These are phyloP conservation scores for Tapera naevia DNA, from an alignment of 2,797 vertebrate species.

Conservation along the genomic window DNA sequence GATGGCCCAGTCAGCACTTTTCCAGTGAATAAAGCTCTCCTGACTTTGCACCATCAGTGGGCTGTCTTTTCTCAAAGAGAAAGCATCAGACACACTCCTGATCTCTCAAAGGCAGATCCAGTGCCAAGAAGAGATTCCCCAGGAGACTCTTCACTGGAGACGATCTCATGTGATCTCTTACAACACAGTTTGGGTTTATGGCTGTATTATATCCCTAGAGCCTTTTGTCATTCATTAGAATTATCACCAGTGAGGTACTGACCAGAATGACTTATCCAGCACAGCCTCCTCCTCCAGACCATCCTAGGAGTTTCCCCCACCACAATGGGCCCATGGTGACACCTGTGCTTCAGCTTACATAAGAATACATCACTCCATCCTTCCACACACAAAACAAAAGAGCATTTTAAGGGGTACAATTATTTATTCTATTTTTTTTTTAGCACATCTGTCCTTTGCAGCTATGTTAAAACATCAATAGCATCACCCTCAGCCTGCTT, in stretches of 20 bases:
- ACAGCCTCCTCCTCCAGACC: not conserved
- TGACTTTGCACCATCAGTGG: not conserved
- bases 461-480: not conserved
- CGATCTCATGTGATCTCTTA: not conserved
- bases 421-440: not conserved
- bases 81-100: not conserved
- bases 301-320: not conserved
- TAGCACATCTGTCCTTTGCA: not conserved
- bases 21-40: slow-evolving; percentile 15
- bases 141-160: not conserved
- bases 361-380: not conserved
- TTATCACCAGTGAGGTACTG: not conserved
- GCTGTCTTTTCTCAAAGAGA: not conserved
- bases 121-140: not conserved
- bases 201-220: not conserved
- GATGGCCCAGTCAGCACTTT: slow-evolving; percentile 58
- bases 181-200: not conserved
- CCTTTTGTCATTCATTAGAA: not conserved
- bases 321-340: rapidly evolving
- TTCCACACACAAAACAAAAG: not conserved
- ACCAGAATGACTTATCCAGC: not conserved
- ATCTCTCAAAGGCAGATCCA: not conserved
- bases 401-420: not conserved
- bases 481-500: not conserved
- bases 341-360: not conserved